Evolutionary conservation across 1,140 invertebrate genomes (phyloP).

Genomic region (Ganaspis sp.): DNA sequence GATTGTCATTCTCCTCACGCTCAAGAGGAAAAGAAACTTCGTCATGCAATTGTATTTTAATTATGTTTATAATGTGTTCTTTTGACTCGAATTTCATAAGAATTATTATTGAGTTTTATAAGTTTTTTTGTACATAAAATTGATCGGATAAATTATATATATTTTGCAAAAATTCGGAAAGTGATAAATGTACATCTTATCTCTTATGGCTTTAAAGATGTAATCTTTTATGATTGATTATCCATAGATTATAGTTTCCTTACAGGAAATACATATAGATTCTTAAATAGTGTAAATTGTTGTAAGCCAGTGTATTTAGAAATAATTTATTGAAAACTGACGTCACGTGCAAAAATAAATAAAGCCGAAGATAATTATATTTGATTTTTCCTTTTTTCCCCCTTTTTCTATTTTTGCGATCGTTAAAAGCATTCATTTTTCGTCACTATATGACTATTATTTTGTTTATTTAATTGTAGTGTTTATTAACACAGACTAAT

Average conservation of each 20-base stretch:
- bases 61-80: slow-evolving; percentile 42
- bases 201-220: slow-evolving; percentile 11
- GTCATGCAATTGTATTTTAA: slow-evolving; percentile 34
- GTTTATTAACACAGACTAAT: background rate
- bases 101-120: slow-evolving; percentile 59
- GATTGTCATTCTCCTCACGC: slow-evolving; percentile 41
- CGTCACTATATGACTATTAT: background rate
- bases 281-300: slow-evolving; percentile 56
- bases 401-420: background rate
- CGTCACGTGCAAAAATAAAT: slow-evolving; percentile 44
- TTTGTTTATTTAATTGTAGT: background rate
- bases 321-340: slow-evolving; percentile 50
- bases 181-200: slow-evolving; percentile 28
- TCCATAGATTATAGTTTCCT: slow-evolving; percentile 48
- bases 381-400: background rate
- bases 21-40: slow-evolving; percentile 38
- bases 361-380: slow-evolving; percentile 20
- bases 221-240: slow-evolving; percentile 43
- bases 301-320: slow-evolving; percentile 58
- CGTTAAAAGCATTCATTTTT: background rate
- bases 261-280: slow-evolving; percentile 40
- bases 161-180: background rate
- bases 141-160: slow-evolving; percentile 35
- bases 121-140: slow-evolving; percentile 61
- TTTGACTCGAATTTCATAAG: slow-evolving; percentile 42